phyloP scores from a whole-genome alignment of 2,888 invertebrate genomes.

The Melinaea menophilus region DNA sequence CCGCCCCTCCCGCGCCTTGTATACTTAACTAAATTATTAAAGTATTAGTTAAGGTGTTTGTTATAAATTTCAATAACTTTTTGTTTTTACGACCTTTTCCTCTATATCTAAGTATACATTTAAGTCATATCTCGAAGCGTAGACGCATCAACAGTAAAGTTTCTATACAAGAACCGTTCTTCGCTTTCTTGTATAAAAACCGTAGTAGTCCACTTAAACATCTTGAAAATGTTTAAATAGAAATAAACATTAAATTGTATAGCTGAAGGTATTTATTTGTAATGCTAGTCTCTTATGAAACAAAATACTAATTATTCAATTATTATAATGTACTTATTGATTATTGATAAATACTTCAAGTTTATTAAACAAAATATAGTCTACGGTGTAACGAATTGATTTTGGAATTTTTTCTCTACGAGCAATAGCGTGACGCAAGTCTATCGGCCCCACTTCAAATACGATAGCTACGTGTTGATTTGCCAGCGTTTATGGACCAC shows the following conservation, averaged over 20 bases:
- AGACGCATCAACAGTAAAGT: slow-evolving; percentile 68
- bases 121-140: slow-evolving; percentile 77
- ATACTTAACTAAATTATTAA: slow-evolving; percentile 71
- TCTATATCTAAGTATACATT: slow-evolving; percentile 75
- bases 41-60: slow-evolving; percentile 77
- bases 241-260: slow-evolving; percentile 76
- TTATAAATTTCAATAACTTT: slow-evolving; percentile 77
- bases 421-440: slow-evolving; percentile 55
- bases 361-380: slow-evolving; percentile 76
- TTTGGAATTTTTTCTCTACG: slow-evolving; percentile 72
- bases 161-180: slow-evolving; percentile 59
- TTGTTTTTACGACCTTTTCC: slow-evolving; percentile 76
- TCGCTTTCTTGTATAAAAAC: slow-evolving; percentile 63
- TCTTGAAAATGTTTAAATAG: slow-evolving; percentile 75
- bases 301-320: slow-evolving; percentile 78
- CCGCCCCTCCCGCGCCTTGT: slow-evolving; percentile 38
- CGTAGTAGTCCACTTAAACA: slow-evolving; percentile 73
- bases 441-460: slow-evolving; percentile 26
- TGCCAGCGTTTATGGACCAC: slow-evolving; percentile 14
- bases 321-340: slow-evolving; percentile 78
- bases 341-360: slow-evolving; percentile 78
- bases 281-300: slow-evolving; percentile 79
- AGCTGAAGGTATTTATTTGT: slow-evolving; percentile 78
- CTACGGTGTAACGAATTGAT: slow-evolving; percentile 76
- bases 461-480: slow-evolving; percentile 20